Evolutionary conservation across 2,888 invertebrate genomes (phyloP), one percentile per base, ranked within the genome.

Genomic region (Diogma glabrata): DNA sequence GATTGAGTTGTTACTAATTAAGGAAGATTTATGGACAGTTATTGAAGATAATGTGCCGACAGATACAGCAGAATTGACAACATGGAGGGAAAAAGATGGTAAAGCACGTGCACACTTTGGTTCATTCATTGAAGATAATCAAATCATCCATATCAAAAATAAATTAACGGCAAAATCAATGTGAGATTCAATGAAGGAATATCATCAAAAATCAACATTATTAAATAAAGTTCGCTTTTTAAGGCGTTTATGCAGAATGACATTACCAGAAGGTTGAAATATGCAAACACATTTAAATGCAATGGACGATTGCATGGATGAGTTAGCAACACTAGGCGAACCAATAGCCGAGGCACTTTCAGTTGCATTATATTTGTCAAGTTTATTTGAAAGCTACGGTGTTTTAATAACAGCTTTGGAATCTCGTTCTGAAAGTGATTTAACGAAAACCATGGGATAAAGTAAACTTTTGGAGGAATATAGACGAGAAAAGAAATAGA

Each of bases 371-470:
- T 36, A 36, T 51, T 33, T 33, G 33, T 33, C 33, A n/a, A n/a
- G n/a, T n/a, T n/a, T n/a, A n/a, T n/a, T n/a, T n/a, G n/a, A n/a
- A n/a, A n/a, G n/a, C n/a, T n/a, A n/a, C n/a, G n/a, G n/a, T n/a
- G n/a, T n/a, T n/a, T n/a, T n/a, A 19, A 47, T 51, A 26, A 51
- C 48, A 12, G 30, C 47, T 20, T 26, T 51, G 16, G 51, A 47
- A 38, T 24, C 48, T 22, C 51, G 40, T 16, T 10, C 28, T 19
- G 47, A 47, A 38, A 24, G 22, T 1, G 28, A 48, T 30, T 45
- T 12, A 9, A 55, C 52, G 26, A 55, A 52, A 49, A 52, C 51
- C n/a, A 53, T 56, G 24, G 53, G 51, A 24, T 48, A 54, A 48
- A 50, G 55, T 24, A 52, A 38, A 28, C 23, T 55, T 3, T 52